Evolutionary conservation across 2,888 invertebrate genomes (phyloP), one percentile per base, ranked within the genome.

Genomic region (Pogonocherus hispidulus): DNA sequence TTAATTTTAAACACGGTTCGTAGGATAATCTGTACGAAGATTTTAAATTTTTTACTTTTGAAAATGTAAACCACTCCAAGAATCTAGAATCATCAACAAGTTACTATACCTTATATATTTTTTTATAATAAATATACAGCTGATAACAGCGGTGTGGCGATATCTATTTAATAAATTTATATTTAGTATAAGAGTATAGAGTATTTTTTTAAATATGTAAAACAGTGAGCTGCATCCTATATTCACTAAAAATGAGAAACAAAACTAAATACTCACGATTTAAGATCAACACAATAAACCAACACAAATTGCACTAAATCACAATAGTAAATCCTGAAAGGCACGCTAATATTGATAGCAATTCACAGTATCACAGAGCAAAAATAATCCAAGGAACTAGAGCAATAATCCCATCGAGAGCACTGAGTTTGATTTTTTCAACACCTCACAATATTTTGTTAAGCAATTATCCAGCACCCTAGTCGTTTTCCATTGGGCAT

Each of bases 321-420:
- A 65, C 57, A 56, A 37, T 51, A 47, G 9, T 14, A 57, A 51
- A 56, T 56, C 60, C 46, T 51, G 51, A 60, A 63, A 63, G 63
- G 51, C 66, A 66, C 62, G 37, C 27, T 47, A 16, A 22, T 14
- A 56, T 20, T 18, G 49, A 55, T 37, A 35, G 16, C 37, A 47
- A 47, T 56, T 51, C 56, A 67, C 56, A 67, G 37, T 41, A 67
- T 67, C 63, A 63, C 63, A 67, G 22, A 11, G 47, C 20, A 9
- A 32, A 56, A 67, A 49, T 20, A 62, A 67, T 63, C 56, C 56
- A 54, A 27, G 37, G 37, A 47, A 9, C 8, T 14, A 14, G 27
- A 16, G 1, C 9, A 32, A 35, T 27, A 52, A 18, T 27, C 32
- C 32, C 16, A 32, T 5, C 9, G 14, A 16, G 9, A 3, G 9